Evolutionary conservation across 2,113 vertebrate genomes (phyloP).

Genomic region (Asarcornis scutulata): DNA sequence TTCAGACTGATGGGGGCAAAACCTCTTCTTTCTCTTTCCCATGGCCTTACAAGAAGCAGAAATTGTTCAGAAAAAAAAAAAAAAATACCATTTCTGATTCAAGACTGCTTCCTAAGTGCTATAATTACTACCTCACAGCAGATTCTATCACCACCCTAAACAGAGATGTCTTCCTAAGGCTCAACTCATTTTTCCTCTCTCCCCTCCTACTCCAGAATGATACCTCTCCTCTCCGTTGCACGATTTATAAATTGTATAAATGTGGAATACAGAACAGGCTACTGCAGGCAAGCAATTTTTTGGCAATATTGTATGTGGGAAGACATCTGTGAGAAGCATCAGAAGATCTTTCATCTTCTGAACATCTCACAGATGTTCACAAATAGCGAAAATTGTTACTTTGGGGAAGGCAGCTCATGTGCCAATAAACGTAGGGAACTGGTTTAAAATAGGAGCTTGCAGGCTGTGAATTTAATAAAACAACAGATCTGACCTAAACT

Average conservation of each 20-base stretch:
- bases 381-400: slow-evolving; percentile 76
- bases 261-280: slow-evolving; percentile 62
- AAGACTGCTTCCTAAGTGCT: slow-evolving; percentile 10
- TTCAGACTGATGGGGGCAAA: background rate
- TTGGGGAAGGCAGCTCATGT: slow-evolving; percentile 66
- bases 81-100: slow-evolving; percentile 9
- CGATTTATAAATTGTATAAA: slow-evolving; percentile 60
- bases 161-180: background rate
- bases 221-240: slow-evolving; percentile 37
- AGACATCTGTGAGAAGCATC: slow-evolving; percentile 76
- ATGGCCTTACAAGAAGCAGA: background rate
- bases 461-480: slow-evolving; percentile 69
- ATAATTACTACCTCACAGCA: background rate
- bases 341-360: slow-evolving; percentile 76
- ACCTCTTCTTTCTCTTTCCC: background rate
- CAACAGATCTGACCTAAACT: slow-evolving; percentile 71
- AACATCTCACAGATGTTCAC: slow-evolving; percentile 78
- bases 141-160: background rate
- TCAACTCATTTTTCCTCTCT: slow-evolving; percentile 40
- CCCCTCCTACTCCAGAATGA: slow-evolving; percentile 33
- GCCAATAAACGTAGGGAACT: slow-evolving; percentile 54
- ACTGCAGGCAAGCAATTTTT: slow-evolving; percentile 68
- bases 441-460: slow-evolving; percentile 67
- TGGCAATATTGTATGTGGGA: slow-evolving; percentile 73
- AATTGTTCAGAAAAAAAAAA: background rate